Evolutionary conservation across 1,140 invertebrate genomes (phyloP), one percentile per base, ranked within the genome.

Genomic region (Musca vetustissima): DNA sequence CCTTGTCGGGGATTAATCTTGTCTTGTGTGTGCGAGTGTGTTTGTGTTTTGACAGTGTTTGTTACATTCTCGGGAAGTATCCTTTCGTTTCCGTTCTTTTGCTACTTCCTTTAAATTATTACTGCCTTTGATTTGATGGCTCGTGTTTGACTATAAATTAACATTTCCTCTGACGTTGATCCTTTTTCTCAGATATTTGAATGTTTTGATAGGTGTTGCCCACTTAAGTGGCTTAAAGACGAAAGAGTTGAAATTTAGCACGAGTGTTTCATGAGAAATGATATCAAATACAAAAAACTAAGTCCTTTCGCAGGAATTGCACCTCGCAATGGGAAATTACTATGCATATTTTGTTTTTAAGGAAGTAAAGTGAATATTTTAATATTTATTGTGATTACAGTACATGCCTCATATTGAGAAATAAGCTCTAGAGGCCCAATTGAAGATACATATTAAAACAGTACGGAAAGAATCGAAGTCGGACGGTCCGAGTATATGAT

Each of bases 241-340:
- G 43, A 65, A 65, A 65, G 64, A 65, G 47, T 65, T 65, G 64
- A 65, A 22, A 49, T 65, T 50, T 50, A 65, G 64, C 47, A 65
- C 64, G 47, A 48, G 64, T 49, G 15, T 65, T 65, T 65, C 43
- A 4, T 25, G 3, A 17, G 17, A 61, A 59, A n/a, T 59, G 15
- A 15, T 59, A 43, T 43, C 36, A 11, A 43, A 43, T 3, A n/a
- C n/a, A 28, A 28, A 28, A 28, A 43, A 13, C 4, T 1, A 43
- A 11, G 36, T 13, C 36, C 11, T 32, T 59, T 17, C n/a, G 53
- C 4, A 17, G 21, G 21, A 19, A 9, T 52, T 17, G 24, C 22
- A 21, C 22, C 24, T 53, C 11, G 24, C 24, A 57, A 28, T 57
- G 25, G 53, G 22, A 7, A 57, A 32, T 28, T 57, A 57, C 22